Conservation (phyloP, 2,888 invertebrate genomes). For the Chrysina gloriosa region DNA sequence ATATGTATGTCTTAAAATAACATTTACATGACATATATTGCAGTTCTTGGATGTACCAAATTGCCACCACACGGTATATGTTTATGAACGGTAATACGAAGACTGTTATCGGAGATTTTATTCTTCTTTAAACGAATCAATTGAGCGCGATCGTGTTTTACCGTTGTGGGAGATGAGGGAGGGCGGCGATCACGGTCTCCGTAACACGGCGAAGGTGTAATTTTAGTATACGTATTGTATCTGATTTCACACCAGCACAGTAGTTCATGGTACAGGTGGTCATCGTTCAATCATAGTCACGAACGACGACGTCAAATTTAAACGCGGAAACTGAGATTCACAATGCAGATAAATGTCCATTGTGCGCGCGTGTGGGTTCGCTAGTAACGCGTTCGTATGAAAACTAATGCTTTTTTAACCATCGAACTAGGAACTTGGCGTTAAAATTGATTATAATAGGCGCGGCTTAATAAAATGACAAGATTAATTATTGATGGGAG, state of each 20-base stretch:
- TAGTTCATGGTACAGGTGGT: conserved; percentile 38
- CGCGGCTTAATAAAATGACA: too few species aligned
- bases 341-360: conserved; percentile 34
- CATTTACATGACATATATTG: too few species aligned
- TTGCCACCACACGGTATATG: too few species aligned
- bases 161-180: conserved; percentile 23
- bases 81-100: too few species aligned
- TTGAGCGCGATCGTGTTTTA: conserved; percentile 26
- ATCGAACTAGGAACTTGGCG: neutral
- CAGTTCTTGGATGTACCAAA: too few species aligned
- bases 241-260: conserved; percentile 26
- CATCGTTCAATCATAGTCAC: conserved; percentile 43
- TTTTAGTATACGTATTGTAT: conserved; percentile 31
- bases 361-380: conserved; percentile 14
- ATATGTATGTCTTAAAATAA: too few species aligned
- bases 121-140: conserved; percentile 18
- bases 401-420: neutral
- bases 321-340: conserved; percentile 43
- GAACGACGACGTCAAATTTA: conserved; percentile 38
- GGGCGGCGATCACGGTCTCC: conserved; percentile 10
- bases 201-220: conserved; percentile 24
- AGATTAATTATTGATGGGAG: too few species aligned
- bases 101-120: conserved; percentile 18
- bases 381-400: neutral
- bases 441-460: too few species aligned